Base-by-base conservation (phyloP, 2,888 invertebrate genomes). In the Calliopum simillimum region DNA sequence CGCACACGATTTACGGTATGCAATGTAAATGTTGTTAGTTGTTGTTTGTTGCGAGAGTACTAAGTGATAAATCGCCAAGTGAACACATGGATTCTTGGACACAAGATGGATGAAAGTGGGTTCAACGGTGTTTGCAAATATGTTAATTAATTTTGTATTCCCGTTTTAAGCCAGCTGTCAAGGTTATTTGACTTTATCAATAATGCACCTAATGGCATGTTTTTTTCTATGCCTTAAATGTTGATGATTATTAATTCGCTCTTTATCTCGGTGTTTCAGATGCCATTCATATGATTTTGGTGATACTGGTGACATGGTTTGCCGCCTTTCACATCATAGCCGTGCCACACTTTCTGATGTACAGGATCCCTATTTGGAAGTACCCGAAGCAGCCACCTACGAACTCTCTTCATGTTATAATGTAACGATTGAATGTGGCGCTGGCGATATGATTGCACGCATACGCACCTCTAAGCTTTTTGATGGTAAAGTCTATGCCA, bases 241-340 rank as follows among this genome's bases (percentile, higher is more conserved):
- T 33, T 33, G 43, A 43, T 19, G 16, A 41, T 13, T 43, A 16
- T 33, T 19, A 59, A 16, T 33, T 43, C 19, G 14, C 0, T 68
- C 43, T 11, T 23, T 66, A n/a, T 61, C 25, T 69, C 33, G n/a
- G n/a, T n/a, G n/a, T 53, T 61, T 44, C 64, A 89, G 93, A 83
- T 97, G 96, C 85, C 96, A 96, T 86, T 95, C 96, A 5, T 97
- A 95, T 87, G 97, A 96, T 85, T 95, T 94, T 84, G 95, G 95
- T 61, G 96, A 96, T 85, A 96, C 95, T 71, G 95, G 95, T 66
- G 96, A 96, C 82, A 93, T 94, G 88, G 95, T 96, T 51, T 97
- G 97, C 88, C 91, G 97, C 80, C 90, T 96, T 58, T 95, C 95
- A 79, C 96, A 96, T 88, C 95, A 96, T 85, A 93, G 95, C 68